Conservation (phyloP, 2,113 vertebrate species). For the Catagonus wagneri region DNA sequence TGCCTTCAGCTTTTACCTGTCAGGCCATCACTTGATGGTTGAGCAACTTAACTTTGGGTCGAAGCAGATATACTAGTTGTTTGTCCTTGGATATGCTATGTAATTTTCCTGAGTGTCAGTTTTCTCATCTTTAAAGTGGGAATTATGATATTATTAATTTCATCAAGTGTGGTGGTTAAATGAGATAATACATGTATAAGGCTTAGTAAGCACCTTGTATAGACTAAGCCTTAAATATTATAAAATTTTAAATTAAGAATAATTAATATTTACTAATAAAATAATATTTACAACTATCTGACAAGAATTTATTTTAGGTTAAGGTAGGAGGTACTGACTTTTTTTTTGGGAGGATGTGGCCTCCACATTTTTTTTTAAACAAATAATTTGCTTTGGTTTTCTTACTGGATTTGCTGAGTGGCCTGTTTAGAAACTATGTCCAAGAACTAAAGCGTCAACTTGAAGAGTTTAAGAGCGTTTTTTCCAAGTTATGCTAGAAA, state of each 20-base stretch:
- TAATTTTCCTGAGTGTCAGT: background rate
- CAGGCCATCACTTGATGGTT: background rate
- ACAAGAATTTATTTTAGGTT: constrained; percentile 25
- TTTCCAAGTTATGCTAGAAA: background rate
- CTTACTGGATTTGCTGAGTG: background rate
- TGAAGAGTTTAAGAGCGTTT: background rate
- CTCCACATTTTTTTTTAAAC: background rate
- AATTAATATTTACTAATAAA: background rate
- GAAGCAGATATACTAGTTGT: background rate
- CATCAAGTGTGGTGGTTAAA: background rate
- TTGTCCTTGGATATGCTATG: background rate
- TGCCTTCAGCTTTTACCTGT: background rate
- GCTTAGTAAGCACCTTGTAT: background rate
- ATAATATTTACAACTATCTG: background rate
- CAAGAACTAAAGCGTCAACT: background rate
- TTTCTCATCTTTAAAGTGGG: background rate
- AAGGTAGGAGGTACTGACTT: background rate
- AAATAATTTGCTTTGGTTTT: constrained; percentile 44
- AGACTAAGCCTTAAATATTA: background rate
- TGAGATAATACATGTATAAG: background rate
- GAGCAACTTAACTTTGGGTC: background rate
- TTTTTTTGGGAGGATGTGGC: background rate
- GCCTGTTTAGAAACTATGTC: background rate
- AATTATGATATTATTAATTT: background rate
- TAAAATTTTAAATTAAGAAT: background rate